Conservation (phyloP, 2,797 vertebrate species). For the Diplodus puntazzo region DNA sequence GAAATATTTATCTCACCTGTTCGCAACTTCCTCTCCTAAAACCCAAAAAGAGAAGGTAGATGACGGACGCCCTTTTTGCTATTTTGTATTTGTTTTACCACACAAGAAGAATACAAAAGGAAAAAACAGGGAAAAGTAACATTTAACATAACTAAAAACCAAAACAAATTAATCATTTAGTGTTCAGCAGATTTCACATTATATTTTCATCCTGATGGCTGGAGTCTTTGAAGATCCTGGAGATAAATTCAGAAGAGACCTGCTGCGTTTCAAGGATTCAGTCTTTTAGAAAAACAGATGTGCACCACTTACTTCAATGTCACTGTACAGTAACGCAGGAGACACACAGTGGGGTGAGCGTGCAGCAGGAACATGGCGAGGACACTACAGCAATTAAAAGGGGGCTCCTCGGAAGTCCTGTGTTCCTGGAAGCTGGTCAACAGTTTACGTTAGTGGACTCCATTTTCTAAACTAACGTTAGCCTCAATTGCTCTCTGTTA, state of each 20-base stretch:
- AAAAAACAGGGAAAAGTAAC: background rate
- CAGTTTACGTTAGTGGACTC: background rate
- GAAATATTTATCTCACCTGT: background rate
- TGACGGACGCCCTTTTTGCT: background rate
- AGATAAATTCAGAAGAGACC: background rate
- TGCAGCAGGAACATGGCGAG: too few species aligned
- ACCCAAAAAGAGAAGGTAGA: background rate
- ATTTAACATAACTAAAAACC: background rate
- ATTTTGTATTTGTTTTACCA: background rate
- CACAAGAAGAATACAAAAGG: background rate
- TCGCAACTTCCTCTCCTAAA: background rate
- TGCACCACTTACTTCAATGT: background rate
- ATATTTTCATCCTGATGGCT: constrained; percentile 1
- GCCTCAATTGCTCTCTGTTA: too few species aligned
- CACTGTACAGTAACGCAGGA: background rate
- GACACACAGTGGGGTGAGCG: background rate
- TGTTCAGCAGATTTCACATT: background rate
- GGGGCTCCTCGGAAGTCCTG: background rate
- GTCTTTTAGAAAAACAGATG: constrained; percentile 5
- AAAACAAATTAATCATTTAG: background rate
- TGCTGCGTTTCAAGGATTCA: background rate
- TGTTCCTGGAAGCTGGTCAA: too few species aligned
- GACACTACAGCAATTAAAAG: too few species aligned
- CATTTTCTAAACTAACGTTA: background rate
- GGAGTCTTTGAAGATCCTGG: background rate